Conservation (phyloP, 1,140 invertebrate genomes). For the Stegodyphus dumicola region DNA sequence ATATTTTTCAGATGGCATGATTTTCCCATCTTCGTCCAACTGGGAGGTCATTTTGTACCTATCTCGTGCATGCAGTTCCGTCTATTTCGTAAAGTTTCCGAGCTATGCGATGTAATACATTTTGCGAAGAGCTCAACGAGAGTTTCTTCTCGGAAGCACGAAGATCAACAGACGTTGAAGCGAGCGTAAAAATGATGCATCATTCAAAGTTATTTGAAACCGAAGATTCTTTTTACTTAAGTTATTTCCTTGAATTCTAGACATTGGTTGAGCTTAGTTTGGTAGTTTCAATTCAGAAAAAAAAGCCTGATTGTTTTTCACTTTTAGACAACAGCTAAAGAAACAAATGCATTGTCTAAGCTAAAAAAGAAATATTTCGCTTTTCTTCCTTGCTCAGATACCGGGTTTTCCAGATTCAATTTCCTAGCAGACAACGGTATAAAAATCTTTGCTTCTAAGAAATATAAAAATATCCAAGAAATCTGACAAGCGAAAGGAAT, state of each 20-base stretch:
- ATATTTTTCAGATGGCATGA: constrained; percentile 22
- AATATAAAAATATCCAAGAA: too few species aligned
- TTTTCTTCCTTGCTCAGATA: too few species aligned
- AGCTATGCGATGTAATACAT: constrained; percentile 13
- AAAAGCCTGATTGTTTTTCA: too few species aligned
- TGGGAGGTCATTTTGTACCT: constrained; percentile 16
- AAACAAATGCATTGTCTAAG: too few species aligned
- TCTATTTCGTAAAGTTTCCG: not conserved
- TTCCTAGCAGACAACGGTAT: too few species aligned
- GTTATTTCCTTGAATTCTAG: not conserved
- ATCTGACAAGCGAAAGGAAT: too few species aligned
- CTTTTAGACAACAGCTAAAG: too few species aligned
- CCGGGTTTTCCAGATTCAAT: too few species aligned
- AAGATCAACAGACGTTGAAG: constrained; percentile 22
- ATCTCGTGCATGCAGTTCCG: constrained; percentile 17
- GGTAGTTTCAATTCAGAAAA: too few species aligned
- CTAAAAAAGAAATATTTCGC: too few species aligned
- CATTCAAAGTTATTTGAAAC: constrained; percentile 32
- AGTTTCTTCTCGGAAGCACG: not conserved
- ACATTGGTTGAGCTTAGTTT: too few species aligned
- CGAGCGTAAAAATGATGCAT: constrained; percentile 18
- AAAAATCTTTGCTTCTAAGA: too few species aligned
- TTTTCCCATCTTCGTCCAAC: not conserved
- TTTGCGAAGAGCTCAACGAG: not conserved
- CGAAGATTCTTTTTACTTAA: constrained; percentile 12